Percentiles rank a stretch among this genome's conserved stretches.
Conservation (phyloP, 2,113 vertebrate species). For the Lethenteron camtschaticum region DNA sequence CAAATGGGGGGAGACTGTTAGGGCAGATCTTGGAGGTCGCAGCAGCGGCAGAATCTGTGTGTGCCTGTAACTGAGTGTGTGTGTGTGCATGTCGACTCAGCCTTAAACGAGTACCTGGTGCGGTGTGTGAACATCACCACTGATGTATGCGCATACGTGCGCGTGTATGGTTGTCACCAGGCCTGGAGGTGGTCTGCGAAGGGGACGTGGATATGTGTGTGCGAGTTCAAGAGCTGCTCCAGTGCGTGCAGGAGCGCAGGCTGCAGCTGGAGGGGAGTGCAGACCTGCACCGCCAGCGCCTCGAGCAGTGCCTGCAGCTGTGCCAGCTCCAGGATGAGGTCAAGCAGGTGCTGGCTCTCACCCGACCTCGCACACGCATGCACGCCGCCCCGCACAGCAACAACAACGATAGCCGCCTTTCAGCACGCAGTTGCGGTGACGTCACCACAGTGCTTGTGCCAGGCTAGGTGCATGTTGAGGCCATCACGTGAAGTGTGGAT, state of each 20-base stretch:
- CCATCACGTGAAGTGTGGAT: too few species aligned
- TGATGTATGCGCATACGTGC: not conserved
- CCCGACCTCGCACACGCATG: too few species aligned
- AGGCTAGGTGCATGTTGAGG: too few species aligned
- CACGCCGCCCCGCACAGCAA: too few species aligned
- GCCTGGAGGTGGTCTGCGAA: constrained; percentile 84
- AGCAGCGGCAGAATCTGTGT: not conserved
- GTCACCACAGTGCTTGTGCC: too few species aligned
- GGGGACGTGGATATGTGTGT: constrained; percentile 83
- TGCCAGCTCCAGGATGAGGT: constrained; percentile 88
- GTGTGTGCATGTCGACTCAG: not conserved
- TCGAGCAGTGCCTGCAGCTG: constrained; percentile 77
- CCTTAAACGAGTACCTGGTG: too few species aligned
- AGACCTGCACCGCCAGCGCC: constrained; percentile 62
- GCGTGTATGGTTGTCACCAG: constrained; percentile 19
- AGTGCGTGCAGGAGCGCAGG: constrained; percentile 93
- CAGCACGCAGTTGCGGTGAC: too few species aligned
- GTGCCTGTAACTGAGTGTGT: not conserved
- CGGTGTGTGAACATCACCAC: not conserved
- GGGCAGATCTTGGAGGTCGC: not conserved
- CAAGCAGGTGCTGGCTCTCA: constrained; percentile 43
- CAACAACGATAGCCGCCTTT: too few species aligned
- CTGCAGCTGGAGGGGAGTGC: constrained; percentile 74
- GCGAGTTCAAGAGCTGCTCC: constrained; percentile 89
- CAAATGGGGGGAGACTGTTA: too few species aligned